Percentiles rank a stretch among this genome's conserved stretches.
Evolutionary conservation across 1,140 invertebrate species (phyloP).

Genomic region (Bilobella aurantiaca): DNA sequence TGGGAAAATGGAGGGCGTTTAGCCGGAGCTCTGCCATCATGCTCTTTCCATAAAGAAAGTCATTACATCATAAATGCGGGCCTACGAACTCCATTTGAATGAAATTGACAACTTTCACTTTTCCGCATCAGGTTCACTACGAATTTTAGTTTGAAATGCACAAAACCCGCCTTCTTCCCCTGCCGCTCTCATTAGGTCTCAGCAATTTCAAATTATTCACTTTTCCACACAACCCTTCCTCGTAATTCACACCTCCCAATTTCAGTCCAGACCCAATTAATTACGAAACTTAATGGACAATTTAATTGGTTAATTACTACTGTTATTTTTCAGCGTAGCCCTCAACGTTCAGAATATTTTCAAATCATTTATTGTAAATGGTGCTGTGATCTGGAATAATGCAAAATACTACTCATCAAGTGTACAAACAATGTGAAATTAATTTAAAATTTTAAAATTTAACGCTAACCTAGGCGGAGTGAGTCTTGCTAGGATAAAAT

Average conservation of each 20-base stretch:
- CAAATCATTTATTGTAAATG: no score
- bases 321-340: no score
- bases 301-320: no score
- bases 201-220: not conserved
- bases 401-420: no score
- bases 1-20: no score
- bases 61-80: not conserved
- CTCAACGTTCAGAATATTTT: no score
- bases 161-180: not conserved
- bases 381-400: no score
- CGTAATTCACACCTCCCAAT: not conserved
- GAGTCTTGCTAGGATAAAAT: no score
- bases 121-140: not conserved
- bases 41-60: not conserved
- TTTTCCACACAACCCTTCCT: not conserved
- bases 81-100: conserved; percentile 1
- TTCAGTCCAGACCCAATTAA: not conserved
- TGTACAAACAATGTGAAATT: no score
- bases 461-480: no score
- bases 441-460: no score
- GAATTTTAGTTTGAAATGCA: not conserved
- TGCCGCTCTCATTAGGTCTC: not conserved
- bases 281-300: not conserved
- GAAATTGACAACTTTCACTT: not conserved
- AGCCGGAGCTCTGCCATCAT: not conserved